Evolutionary conservation across 2,113 vertebrate species (phyloP), one percentile per base, ranked within the genome.

Genomic region (Blennius ocellaris): DNA sequence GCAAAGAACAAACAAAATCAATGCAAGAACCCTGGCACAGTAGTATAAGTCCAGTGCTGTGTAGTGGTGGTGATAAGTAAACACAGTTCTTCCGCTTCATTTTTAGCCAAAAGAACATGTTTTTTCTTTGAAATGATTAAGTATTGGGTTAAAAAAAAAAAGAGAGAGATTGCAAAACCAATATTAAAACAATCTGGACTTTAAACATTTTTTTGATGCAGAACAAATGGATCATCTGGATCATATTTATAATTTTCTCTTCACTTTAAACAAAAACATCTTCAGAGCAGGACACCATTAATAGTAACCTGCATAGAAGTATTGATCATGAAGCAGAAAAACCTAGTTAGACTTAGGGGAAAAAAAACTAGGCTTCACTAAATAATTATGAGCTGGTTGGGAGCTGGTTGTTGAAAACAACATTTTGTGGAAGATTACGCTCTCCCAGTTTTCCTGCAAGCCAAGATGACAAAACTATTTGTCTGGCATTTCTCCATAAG

Each of bases 1-100:
- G 30, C 15, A 64, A 65, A 62, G 43, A 43, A 41, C 51, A 57
- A 55, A 71, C 71, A 62, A 62, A 66, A 30, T 48, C 62, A 11
- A 11, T 16, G 37, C 44, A 10, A 58, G 55, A 53, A 30, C 11
- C 17, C 11, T 36, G 43, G 40, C 62, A 58, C 45, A 59, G 52
- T 5, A 47, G 56, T 54, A 8, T 6, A 21, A 72, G 62, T 52
- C 11, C 11, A 65, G 52, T 71, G 49, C 38, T 56, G 62, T 40
- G n/a, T 3, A 14, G 37, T 0, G 6, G 8, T 15, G 36, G 17
- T 57, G 6, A 41, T 9, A 39, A 11, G 30, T 53, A 12, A 53
- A 38, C 48, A 48, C 11, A 50, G 52, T 30, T 43, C n/a, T 49
- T 36, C 8, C 11, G 8, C 49, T 56, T 30, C 21, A 30, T 30